These are phyloP conservation scores for Dysmachus trigonus DNA, from an alignment of 2,888 invertebrate species.

Conservation along the genomic window DNA sequence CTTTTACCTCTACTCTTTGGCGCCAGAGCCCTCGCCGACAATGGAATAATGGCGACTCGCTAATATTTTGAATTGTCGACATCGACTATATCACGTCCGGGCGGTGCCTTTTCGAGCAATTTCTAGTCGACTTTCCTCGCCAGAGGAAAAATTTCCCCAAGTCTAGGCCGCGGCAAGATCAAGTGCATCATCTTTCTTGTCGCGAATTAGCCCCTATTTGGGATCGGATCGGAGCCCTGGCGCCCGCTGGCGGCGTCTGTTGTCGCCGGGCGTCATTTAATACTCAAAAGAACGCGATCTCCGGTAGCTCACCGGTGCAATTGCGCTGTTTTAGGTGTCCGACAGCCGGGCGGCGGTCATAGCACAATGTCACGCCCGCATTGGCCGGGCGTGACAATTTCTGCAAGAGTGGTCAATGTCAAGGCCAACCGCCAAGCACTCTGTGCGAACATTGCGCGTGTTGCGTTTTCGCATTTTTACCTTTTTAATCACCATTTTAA, in stretches of 20 bases:
- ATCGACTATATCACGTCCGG: not conserved
- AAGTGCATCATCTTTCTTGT: not conserved
- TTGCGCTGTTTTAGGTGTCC: not conserved
- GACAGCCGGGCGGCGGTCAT: not conserved
- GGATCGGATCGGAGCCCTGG: not conserved
- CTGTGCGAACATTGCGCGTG: not conserved
- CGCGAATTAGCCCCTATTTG: not conserved
- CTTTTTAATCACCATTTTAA: not conserved
- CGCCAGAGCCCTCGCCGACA: no score
- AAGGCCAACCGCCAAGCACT: not conserved
- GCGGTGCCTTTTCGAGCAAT: not conserved
- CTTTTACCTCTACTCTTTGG: no score
- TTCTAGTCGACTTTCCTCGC: not conserved
- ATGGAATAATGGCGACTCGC: not conserved
- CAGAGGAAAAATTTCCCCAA: not conserved
- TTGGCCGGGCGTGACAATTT: conserved; percentile 5
- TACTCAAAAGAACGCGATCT: not conserved
- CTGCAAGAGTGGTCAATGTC: conserved; percentile 30
- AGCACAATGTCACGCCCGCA: not conserved
- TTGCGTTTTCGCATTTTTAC: not conserved
- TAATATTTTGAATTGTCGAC: not conserved
- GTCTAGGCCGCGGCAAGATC: not conserved
- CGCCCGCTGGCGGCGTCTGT: not conserved
- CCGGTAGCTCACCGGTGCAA: not conserved
- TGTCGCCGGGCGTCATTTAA: not conserved